These are phyloP conservation scores for Tetropium fuscum DNA, from an alignment of 2,888 invertebrate species.

Conservation along the genomic window DNA sequence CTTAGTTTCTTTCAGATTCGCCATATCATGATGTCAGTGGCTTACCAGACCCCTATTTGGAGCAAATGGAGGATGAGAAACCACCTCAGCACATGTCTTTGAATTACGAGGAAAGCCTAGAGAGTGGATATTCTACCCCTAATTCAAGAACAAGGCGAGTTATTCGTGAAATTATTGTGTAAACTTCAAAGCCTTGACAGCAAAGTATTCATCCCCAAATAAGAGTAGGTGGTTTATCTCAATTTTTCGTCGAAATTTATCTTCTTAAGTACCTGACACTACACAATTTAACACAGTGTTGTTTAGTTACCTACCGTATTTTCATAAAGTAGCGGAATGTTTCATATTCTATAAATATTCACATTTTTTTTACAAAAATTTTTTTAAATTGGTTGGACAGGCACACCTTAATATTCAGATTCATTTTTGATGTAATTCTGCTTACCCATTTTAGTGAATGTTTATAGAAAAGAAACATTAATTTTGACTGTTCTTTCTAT, in stretches of 20 bases:
- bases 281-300: constrained; percentile 33
- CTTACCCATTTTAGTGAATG: too few relatives aligned
- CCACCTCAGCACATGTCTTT: constrained; percentile 89
- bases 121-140: constrained; percentile 94
- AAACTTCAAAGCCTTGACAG: constrained; percentile 56
- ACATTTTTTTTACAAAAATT: too few relatives aligned
- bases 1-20: constrained; percentile 74
- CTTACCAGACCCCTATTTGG: constrained; percentile 89
- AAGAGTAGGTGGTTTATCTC: constrained; percentile 19
- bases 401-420: too few relatives aligned
- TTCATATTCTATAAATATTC: constrained; percentile 7
- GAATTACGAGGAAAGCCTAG: constrained; percentile 93
- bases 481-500: background rate
- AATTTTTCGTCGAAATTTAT: constrained; percentile 36
- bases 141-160: constrained; percentile 93
- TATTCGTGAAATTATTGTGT: constrained; percentile 95
- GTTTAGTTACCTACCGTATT: constrained; percentile 32
- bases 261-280: constrained; percentile 53
- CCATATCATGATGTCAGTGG: constrained; percentile 96
- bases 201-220: background rate
- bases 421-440: too few relatives aligned
- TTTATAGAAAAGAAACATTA: constrained; percentile 1
- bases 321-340: too few relatives aligned
- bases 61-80: constrained; percentile 84
- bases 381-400: too few relatives aligned